Evolutionary conservation across 2,797 vertebrate genomes (phyloP), one percentile per base, ranked within the genome.

Genomic region (Rhynchotus rufescens): DNA sequence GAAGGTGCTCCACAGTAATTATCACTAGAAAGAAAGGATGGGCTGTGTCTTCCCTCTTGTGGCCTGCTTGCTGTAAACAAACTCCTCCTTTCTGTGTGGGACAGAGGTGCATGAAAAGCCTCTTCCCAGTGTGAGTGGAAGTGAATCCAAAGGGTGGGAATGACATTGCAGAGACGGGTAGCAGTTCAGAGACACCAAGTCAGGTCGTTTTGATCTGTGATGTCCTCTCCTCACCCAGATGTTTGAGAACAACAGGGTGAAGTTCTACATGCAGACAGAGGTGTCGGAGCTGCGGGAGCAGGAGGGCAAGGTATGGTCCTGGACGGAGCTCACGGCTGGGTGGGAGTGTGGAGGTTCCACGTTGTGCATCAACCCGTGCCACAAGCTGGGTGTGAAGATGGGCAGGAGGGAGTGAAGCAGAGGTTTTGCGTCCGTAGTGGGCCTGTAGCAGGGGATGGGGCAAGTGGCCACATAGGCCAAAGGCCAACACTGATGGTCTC

Each of bases 261-360:
- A 99, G 98, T 99, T 99, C 98, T 99, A 99, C 98, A 99, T 99
- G 99, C 98, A 99, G 97, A 99, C 99, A 1, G 99, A 99, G 96
- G 99, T 99, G 95, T 99, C 98, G 0, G 99, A 99, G 97, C 98
- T 99, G 96, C 98, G 98, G 93, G 99, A 99, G 90, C 99, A 99
- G 97, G 99, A 99, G 96, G 99, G 99, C 98, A 99, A 99, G 99
- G 99, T 99, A 98, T 6, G 21, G 11, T 30, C 16, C 52, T 16
- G 16, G 49, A 64, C 25, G 42, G 64, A 15, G 28, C 28, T 30
- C 10, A 5, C 7, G 52, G 10, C 28, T 28, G 15, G 47, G 47
- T 28, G 10, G 20, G 40, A 4, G 42, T 6, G 8, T 10, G 12
- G 45, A 62, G 22, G 45, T 7, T 47, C 45, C 36, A 36, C 36